Evolutionary conservation across 1,140 invertebrate species (phyloP).

Genomic region (Helicoverpa zea): DNA sequence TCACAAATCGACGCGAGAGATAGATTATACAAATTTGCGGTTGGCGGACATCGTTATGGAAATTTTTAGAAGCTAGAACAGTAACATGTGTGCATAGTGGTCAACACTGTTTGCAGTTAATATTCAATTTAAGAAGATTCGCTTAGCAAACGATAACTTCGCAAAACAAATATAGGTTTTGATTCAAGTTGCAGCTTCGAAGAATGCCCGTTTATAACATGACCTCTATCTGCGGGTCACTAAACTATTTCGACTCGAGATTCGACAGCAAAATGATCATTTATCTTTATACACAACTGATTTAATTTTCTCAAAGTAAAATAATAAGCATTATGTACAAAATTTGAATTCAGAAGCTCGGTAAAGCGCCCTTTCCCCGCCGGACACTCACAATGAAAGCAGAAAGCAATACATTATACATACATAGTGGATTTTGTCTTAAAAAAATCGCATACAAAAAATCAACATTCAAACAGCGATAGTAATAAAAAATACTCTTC

Average conservation of each 20-base stretch:
- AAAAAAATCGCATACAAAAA: conserved; percentile 29
- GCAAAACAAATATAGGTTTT: too few relatives aligned
- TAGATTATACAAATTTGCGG: too few relatives aligned
- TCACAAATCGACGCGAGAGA: too few relatives aligned
- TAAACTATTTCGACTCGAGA: too few relatives aligned
- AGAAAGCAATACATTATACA: conserved; percentile 42
- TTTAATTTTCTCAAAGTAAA: background rate
- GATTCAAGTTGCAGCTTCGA: too few relatives aligned
- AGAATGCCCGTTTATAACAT: too few relatives aligned
- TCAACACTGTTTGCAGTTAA: background rate
- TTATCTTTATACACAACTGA: background rate
- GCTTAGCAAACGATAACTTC: too few relatives aligned
- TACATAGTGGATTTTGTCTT: conserved; percentile 34
- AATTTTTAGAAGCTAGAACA: too few relatives aligned
- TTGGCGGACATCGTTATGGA: too few relatives aligned
- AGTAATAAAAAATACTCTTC: conserved; percentile 51
- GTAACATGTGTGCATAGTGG: too few relatives aligned
- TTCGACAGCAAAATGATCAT: too few relatives aligned
- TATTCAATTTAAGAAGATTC: background rate
- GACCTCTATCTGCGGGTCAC: too few relatives aligned
- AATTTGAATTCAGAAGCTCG: background rate
- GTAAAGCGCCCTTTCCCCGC: conserved; percentile 18
- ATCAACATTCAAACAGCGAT: conserved; percentile 48
- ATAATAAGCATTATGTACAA: background rate
- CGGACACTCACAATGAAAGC: conserved; percentile 42